Evolutionary conservation across 2,888 invertebrate genomes (phyloP).

Genomic region (Chymomyza fuscimana): DNA sequence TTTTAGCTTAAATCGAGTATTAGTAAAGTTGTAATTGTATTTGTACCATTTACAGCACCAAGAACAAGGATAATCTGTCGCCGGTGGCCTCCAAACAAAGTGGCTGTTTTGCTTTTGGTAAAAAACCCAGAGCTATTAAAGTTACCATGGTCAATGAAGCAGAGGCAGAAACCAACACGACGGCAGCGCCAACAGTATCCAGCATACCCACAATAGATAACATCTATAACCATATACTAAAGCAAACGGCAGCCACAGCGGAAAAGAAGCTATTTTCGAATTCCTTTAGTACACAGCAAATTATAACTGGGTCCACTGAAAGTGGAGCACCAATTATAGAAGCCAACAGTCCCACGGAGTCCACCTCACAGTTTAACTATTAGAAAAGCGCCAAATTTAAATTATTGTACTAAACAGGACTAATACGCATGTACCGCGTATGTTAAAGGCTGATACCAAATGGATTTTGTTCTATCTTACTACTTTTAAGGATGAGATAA

Average conservation of each 20-base stretch:
- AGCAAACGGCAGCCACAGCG: slow-evolving; percentile 26
- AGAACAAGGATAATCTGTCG: slow-evolving; percentile 72
- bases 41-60: slow-evolving; percentile 54
- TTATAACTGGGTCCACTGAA: too few species aligned
- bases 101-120: slow-evolving; percentile 76
- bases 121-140: slow-evolving; percentile 58
- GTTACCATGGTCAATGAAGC: not conserved
- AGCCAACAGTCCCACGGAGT: too few species aligned
- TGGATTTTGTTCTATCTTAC: not conserved
- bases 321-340: too few species aligned
- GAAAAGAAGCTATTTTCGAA: slow-evolving; percentile 10
- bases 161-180: not conserved
- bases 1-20: slow-evolving; percentile 3
- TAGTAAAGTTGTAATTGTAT: not conserved
- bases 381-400: too few species aligned
- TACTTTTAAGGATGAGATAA: too few species aligned
- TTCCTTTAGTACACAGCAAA: not conserved
- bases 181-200: slow-evolving; percentile 2
- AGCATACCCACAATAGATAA: slow-evolving; percentile 64
- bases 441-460: too few species aligned
- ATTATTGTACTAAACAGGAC: too few species aligned
- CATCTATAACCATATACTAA: slow-evolving; percentile 64
- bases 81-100: slow-evolving; percentile 75
- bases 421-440: too few species aligned
- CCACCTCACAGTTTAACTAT: too few species aligned